These are phyloP conservation scores for Microcebus murinus DNA, from an alignment of 2,113 vertebrate genomes.

Conservation along the genomic window DNA sequence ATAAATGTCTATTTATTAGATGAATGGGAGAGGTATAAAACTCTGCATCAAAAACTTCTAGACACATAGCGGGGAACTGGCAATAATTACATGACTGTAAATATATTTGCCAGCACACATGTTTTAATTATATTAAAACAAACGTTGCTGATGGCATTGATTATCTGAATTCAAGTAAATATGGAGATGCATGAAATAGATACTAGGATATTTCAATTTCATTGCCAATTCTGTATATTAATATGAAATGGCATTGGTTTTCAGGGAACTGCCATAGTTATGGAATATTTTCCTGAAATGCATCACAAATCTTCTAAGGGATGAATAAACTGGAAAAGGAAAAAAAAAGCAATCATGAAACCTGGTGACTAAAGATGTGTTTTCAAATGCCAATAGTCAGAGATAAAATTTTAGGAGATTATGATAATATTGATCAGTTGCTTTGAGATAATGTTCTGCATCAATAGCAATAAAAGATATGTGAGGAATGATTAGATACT, in stretches of 20 bases:
- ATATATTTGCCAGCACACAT: slow-evolving; percentile 12
- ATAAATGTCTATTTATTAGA: slow-evolving; percentile 41
- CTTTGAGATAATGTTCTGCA: slow-evolving; percentile 82
- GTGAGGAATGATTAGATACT: slow-evolving; percentile 80
- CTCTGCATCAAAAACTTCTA: neutral
- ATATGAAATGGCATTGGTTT: slow-evolving; percentile 32
- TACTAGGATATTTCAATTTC: neutral
- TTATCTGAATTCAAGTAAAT: neutral
- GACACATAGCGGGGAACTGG: neutral
- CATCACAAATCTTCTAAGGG: slow-evolving; percentile 43
- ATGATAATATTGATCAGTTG: slow-evolving; percentile 80
- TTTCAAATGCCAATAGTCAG: slow-evolving; percentile 60
- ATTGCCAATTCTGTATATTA: neutral
- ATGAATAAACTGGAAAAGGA: slow-evolving; percentile 33
- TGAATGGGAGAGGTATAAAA: slow-evolving; percentile 29
- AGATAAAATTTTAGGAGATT: slow-evolving; percentile 63
- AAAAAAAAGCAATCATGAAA: slow-evolving; percentile 53
- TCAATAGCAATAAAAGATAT: slow-evolving; percentile 83
- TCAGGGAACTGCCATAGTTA: neutral
- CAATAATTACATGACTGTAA: neutral
- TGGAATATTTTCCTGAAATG: slow-evolving; percentile 23
- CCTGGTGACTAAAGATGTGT: slow-evolving; percentile 62
- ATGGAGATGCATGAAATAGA: neutral
- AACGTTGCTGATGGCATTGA: neutral
- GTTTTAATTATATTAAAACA: neutral